Evolutionary conservation across 2,888 invertebrate genomes (phyloP).

Genomic region (Leptinotarsa rubiginosa): DNA sequence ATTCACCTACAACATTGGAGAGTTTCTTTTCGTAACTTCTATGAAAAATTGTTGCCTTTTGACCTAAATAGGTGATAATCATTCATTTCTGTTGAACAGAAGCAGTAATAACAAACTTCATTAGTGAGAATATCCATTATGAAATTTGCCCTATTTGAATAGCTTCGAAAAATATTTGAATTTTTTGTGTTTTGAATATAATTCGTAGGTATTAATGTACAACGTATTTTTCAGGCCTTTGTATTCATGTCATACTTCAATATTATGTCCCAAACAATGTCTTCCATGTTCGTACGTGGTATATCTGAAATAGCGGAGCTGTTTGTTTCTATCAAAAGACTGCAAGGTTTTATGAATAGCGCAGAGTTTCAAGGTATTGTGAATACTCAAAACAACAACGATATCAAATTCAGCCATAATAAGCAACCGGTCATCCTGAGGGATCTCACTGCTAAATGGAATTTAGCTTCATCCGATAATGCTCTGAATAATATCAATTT

Average conservation of each 20-base stretch:
- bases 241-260: slow-evolving; percentile 71
- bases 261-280: slow-evolving; percentile 70
- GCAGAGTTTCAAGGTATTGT: slow-evolving; percentile 56
- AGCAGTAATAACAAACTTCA: too few species aligned
- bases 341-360: slow-evolving; percentile 63
- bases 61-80: too few species aligned
- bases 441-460: slow-evolving; percentile 63
- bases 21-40: too few species aligned
- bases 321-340: slow-evolving; percentile 65
- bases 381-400: slow-evolving; percentile 53
- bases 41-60: too few species aligned
- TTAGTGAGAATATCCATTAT: too few species aligned
- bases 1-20: too few species aligned
- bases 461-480: slow-evolving; percentile 56
- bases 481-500: slow-evolving; percentile 60
- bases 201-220: too few species aligned
- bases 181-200: too few species aligned
- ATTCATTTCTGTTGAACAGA: too few species aligned
- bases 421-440: slow-evolving; percentile 56
- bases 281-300: slow-evolving; percentile 70
- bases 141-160: too few species aligned
- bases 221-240: slow-evolving; percentile 64
- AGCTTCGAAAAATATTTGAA: too few species aligned
- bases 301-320: slow-evolving; percentile 67
- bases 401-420: slow-evolving; percentile 43